phyloP scores from a whole-genome alignment of 2,888 invertebrate genomes.

The Rutpela maculata region DNA sequence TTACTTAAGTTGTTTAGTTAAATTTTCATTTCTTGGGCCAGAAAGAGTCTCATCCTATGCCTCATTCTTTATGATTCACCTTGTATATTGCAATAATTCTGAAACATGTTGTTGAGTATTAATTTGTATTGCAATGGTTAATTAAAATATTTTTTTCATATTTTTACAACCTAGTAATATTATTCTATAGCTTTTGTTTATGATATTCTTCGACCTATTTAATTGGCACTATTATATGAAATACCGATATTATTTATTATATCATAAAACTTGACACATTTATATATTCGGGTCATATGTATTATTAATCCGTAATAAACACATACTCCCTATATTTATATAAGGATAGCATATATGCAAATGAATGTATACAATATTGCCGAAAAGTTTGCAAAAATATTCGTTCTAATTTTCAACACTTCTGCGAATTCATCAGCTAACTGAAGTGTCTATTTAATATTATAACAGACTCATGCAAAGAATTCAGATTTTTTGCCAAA shows the following conservation, averaged over 20 bases:
- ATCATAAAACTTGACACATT: constrained; percentile 7
- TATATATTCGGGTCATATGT: neutral
- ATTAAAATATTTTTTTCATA: neutral
- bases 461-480: no score
- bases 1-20: no score
- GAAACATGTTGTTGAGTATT: neutral
- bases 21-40: no score
- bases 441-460: no score
- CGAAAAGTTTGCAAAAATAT: no score
- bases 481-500: no score
- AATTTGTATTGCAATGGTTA: neutral
- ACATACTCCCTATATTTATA: neutral
- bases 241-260: neutral
- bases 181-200: neutral
- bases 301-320: neutral
- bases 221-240: neutral
- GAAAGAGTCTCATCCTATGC: no score
- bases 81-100: neutral
- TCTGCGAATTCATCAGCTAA: no score
- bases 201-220: constrained; percentile 2
- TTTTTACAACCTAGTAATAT: neutral
- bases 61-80: no score
- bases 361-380: neutral
- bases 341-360: neutral
- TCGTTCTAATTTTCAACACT: neutral